These are phyloP conservation scores for Gopherus evgoodei DNA, from an alignment of 2,113 vertebrate species.

Conservation along the genomic window DNA sequence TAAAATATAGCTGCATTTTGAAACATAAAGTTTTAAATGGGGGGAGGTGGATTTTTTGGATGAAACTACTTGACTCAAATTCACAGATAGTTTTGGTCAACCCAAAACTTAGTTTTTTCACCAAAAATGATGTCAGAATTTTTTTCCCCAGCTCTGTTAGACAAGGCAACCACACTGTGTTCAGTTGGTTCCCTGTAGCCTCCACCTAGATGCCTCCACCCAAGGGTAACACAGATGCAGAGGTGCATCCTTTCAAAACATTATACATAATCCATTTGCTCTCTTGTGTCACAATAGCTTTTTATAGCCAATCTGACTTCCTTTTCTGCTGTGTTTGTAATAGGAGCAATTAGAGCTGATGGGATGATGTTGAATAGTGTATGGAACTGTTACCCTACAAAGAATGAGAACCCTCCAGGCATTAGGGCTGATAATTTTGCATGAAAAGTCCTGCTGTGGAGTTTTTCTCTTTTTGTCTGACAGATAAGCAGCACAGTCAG, in stretches of 20 bases:
- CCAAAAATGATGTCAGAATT: background rate
- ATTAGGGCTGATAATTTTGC: background rate
- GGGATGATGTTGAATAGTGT: background rate
- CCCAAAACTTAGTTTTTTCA: background rate
- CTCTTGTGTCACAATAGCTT: background rate
- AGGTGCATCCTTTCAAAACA: background rate
- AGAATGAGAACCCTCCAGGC: background rate
- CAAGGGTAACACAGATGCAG: background rate
- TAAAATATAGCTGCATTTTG: background rate
- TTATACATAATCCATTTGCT: background rate
- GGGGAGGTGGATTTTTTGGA: too few relatives aligned
- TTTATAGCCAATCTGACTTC: background rate
- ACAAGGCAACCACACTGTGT: background rate
- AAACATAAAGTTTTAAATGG: background rate
- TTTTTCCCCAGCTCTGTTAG: background rate
- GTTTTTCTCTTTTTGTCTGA: background rate
- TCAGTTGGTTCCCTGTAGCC: background rate
- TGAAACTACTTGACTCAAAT: background rate
- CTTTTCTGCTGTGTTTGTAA: background rate
- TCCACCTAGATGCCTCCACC: background rate
- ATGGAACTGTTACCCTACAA: background rate
- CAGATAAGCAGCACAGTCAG: background rate
- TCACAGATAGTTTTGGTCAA: background rate
- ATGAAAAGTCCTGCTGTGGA: background rate
- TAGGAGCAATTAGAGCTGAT: background rate